Evolutionary conservation across 2,888 invertebrate genomes (phyloP).

Genomic region (Periphyllus acericola): DNA sequence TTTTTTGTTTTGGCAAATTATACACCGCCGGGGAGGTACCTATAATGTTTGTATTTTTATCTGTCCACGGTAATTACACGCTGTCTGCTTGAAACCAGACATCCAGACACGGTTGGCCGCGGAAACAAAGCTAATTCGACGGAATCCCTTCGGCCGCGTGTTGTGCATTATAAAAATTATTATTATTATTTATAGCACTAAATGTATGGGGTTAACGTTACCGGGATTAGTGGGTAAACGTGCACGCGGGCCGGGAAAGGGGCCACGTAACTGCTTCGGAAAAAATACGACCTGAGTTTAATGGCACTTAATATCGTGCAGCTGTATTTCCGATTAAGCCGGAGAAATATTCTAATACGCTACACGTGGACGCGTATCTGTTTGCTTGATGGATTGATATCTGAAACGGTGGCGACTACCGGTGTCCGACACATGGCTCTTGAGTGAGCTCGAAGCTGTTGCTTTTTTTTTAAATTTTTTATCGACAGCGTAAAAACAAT

Average conservation of each 20-base stretch:
- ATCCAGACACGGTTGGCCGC: constrained; percentile 49
- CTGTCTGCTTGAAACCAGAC: constrained; percentile 50
- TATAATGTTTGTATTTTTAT: constrained; percentile 36
- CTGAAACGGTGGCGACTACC: constrained; percentile 21
- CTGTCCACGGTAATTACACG: constrained; percentile 59
- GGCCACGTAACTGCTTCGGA: neutral
- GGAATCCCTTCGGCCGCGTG: constrained; percentile 41
- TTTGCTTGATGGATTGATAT: constrained; percentile 51
- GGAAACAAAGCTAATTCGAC: constrained; percentile 53
- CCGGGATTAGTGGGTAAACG: constrained; percentile 51
- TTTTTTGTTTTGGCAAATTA: constrained; percentile 52
- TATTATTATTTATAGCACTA: constrained; percentile 45
- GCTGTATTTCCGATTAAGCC: constrained; percentile 53
- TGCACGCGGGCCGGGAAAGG: neutral
- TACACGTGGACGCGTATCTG: constrained; percentile 35
- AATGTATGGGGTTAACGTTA: constrained; percentile 37
- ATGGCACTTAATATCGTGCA: constrained; percentile 57
- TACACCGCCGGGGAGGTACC: constrained; percentile 6
- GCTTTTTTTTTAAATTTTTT: constrained; percentile 13
- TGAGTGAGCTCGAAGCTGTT: neutral
- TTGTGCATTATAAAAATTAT: constrained; percentile 28
- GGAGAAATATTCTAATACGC: constrained; percentile 37
- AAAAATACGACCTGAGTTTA: constrained; percentile 26
- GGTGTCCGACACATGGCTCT: constrained; percentile 30
- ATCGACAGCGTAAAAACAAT: neutral